Conservation (phyloP, 1,140 invertebrate genomes). For the Drosophila sp. region DNA sequence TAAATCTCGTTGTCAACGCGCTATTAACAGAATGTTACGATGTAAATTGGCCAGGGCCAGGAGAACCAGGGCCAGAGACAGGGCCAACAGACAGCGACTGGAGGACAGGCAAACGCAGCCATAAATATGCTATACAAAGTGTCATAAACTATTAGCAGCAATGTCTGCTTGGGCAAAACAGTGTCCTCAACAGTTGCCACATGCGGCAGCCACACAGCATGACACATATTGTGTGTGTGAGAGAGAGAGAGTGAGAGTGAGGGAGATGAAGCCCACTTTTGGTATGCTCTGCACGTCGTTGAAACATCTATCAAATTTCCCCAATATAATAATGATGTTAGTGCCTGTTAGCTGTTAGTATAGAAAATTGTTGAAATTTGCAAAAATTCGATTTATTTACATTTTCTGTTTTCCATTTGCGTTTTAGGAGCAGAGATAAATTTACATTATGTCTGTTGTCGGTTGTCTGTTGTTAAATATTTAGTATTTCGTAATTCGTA, state of each 20-base stretch:
- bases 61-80: no score
- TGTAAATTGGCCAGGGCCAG: constrained; percentile 19
- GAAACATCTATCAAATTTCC: constrained; percentile 40
- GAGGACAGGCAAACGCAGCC: constrained; percentile 19
- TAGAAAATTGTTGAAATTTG: constrained; percentile 54
- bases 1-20: constrained; percentile 17
- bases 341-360: constrained; percentile 6
- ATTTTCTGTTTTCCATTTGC: constrained; percentile 51
- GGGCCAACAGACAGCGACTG: background rate
- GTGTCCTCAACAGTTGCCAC: constrained; percentile 27
- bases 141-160: constrained; percentile 65
- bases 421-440: constrained; percentile 50
- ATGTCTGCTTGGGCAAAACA: constrained; percentile 24
- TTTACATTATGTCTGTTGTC: constrained; percentile 51
- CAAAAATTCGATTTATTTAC: constrained; percentile 78
- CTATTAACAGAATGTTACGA: constrained; percentile 19
- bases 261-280: background rate
- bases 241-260: background rate
- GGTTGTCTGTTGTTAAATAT: constrained; percentile 13
- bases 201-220: constrained; percentile 24
- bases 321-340: constrained; percentile 29
- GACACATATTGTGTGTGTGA: constrained; percentile 13
- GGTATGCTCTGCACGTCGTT: constrained; percentile 31
- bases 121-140: constrained; percentile 61
- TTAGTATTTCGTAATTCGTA: constrained; percentile 14